Evolutionary conservation across 1,140 invertebrate species (phyloP).

Genomic region (Laodelphax striatellus): DNA sequence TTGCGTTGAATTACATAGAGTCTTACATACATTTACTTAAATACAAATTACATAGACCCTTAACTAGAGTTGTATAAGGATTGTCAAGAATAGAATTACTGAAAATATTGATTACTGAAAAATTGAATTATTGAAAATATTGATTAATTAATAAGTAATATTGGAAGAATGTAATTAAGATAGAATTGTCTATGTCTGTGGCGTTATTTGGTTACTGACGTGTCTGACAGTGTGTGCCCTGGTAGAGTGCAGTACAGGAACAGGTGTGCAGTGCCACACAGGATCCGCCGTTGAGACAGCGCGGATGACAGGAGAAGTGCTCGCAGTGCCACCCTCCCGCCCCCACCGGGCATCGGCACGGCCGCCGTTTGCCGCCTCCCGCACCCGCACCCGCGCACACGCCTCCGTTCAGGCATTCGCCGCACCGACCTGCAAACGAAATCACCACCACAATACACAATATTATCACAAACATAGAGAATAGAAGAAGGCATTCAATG

Average conservation of each 20-base stretch:
- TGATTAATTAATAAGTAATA: no score
- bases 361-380: not conserved
- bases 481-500: no score
- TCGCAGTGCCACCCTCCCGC: not conserved
- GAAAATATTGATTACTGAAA: no score
- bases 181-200: no score
- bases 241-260: conserved; percentile 21
- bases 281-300: conserved; percentile 26
- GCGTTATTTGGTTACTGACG: conserved; percentile 19
- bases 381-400: conserved; percentile 7
- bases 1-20: no score
- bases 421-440: not conserved
- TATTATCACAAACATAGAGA: no score
- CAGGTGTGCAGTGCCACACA: conserved; percentile 25
- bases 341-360: conserved; percentile 20
- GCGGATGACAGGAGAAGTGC: conserved; percentile 21
- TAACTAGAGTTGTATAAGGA: no score
- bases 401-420: conserved; percentile 21
- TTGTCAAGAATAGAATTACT: no score
- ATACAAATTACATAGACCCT: no score
- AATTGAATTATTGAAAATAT: no score
- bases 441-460: not conserved
- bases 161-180: no score
- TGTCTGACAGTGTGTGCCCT: conserved; percentile 21
- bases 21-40: no score